Percentiles rank a stretch among this genome's conserved stretches.
These are phyloP conservation scores for Caenorhabditis briggsae DNA, from an alignment of 1,140 invertebrate species.

Conservation along the genomic window DNA sequence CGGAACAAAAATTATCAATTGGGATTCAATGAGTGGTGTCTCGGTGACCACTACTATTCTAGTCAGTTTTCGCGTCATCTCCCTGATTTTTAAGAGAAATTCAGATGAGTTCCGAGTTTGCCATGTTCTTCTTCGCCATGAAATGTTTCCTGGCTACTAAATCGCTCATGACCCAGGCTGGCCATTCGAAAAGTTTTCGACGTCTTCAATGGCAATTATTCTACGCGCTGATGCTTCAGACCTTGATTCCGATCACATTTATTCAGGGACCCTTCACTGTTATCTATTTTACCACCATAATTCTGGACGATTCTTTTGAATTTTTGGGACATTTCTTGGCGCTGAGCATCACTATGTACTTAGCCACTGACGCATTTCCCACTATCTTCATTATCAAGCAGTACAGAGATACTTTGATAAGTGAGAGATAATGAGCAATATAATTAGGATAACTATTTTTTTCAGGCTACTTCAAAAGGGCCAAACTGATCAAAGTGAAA, in stretches of 20 bases:
- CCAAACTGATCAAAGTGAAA: constrained; percentile 4
- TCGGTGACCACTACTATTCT: constrained; percentile 22
- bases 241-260: background rate
- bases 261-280: constrained; percentile 1
- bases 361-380: background rate
- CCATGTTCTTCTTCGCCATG: background rate
- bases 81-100: background rate
- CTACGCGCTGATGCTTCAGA: background rate
- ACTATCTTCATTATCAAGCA: constrained; percentile 20
- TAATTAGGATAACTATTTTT: background rate
- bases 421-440: background rate
- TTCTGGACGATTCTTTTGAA: background rate
- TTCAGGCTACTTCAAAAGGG: background rate
- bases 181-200: constrained; percentile 15
- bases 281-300: background rate
- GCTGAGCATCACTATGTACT: background rate
- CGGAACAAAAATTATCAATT: constrained; percentile 3
- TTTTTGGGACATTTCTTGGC: background rate
- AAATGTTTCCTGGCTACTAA: constrained; percentile 27
- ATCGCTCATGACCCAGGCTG: background rate
- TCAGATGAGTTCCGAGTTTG: constrained; percentile 14
- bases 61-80: background rate
- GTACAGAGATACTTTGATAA: background rate
- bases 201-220: constrained; percentile 24
- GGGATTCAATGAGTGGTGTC: constrained; percentile 2